Percentiles rank a stretch among this genome's conserved stretches.
These are phyloP conservation scores for Alligator mississippiensis DNA, from an alignment of 2,113 vertebrate genomes.

Conservation along the genomic window DNA sequence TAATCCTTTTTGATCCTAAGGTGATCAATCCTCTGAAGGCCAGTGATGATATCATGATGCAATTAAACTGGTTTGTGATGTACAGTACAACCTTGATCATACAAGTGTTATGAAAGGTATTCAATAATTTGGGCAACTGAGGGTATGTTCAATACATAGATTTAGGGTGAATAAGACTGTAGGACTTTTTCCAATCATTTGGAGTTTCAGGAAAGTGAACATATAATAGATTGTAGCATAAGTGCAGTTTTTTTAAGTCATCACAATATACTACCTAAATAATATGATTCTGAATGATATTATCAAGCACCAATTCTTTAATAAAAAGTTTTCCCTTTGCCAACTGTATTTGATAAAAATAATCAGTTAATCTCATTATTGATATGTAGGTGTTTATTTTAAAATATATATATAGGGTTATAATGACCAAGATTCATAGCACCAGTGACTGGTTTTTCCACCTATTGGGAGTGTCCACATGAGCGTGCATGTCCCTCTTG, in stretches of 20 bases:
- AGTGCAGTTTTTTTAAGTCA: no score
- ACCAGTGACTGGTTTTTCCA: no score
- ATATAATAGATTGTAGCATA: no score
- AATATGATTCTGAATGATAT: neutral
- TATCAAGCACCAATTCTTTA: neutral
- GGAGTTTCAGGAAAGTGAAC: fast-evolving
- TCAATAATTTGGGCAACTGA: neutral
- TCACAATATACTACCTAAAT: no score
- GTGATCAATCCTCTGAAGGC: neutral
- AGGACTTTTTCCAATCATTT: neutral
- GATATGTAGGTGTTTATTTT: neutral
- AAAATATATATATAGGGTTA: neutral
- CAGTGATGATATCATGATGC: neutral
- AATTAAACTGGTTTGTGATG: neutral
- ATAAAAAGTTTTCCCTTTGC: neutral
- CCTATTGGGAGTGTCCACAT: no score
- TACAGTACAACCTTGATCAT: fast-evolving
- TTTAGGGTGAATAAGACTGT: fast-evolving
- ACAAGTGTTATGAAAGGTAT: neutral
- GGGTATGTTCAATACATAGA: neutral
- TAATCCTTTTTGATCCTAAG: neutral
- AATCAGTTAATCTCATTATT: neutral
- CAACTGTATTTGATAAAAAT: neutral
- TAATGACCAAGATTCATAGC: neutral
- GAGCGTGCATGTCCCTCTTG: no score